Conservation (phyloP, 2,888 invertebrate species). For the Eulithis prunata region DNA sequence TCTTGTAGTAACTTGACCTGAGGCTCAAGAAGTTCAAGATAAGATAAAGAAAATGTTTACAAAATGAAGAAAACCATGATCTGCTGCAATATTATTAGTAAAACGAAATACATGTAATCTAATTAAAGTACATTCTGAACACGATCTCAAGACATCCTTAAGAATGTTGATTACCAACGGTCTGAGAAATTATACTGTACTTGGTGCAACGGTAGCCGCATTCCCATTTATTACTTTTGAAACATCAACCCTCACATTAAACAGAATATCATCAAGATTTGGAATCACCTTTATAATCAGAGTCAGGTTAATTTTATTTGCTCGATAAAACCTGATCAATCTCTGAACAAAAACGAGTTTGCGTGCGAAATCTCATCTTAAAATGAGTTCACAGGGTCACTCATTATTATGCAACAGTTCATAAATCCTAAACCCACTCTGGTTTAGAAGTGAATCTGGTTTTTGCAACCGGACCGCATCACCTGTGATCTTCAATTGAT, state of each 20-base stretch:
- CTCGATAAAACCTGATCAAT: constrained; percentile 7
- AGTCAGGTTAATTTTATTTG: constrained; percentile 1
- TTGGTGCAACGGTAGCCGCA: too few relatives aligned
- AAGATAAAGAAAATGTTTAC: neutral
- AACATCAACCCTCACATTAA: too few relatives aligned
- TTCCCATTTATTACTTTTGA: too few relatives aligned
- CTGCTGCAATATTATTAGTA: too few relatives aligned
- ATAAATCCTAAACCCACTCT: constrained; percentile 19
- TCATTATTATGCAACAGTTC: constrained; percentile 29
- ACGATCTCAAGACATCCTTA: too few relatives aligned
- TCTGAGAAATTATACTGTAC: too few relatives aligned
- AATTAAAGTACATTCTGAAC: too few relatives aligned
- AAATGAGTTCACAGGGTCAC: constrained; percentile 29
- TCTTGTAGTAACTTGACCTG: constrained; percentile 31
- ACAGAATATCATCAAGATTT: neutral
- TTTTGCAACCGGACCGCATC: constrained; percentile 45
- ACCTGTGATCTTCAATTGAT: constrained; percentile 69
- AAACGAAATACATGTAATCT: too few relatives aligned
- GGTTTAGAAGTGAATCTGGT: constrained; percentile 26
- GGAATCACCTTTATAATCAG: neutral
- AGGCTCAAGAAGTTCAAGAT: neutral
- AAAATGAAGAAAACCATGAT: neutral
- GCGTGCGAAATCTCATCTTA: neutral
- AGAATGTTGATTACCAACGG: too few relatives aligned
- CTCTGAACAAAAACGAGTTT: constrained; percentile 2